Conservation (phyloP, 2,797 vertebrate species). For the Graptemys geographica region DNA sequence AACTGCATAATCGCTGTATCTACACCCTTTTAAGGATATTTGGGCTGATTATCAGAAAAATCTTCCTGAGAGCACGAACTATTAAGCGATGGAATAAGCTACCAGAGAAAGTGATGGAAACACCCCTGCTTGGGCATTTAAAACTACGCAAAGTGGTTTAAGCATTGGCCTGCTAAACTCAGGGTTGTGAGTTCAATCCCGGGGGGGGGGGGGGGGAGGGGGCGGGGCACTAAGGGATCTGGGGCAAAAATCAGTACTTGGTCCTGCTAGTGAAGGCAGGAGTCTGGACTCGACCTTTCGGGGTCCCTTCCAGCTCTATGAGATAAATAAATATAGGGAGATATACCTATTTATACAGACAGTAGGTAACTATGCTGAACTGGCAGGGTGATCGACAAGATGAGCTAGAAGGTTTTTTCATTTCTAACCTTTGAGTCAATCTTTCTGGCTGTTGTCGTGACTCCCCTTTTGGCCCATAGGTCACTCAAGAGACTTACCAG, state of each 20-base stretch:
- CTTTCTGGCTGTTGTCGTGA: not conserved
- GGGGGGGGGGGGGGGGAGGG: too few species aligned
- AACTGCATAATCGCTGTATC: not conserved
- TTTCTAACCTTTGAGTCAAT: not conserved
- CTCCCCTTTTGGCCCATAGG: not conserved
- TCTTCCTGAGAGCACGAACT: not conserved
- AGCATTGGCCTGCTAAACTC: too few species aligned
- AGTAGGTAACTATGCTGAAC: not conserved
- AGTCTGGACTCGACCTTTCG: too few species aligned
- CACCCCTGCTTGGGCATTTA: not conserved
- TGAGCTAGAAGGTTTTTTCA: not conserved
- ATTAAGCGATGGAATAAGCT: not conserved
- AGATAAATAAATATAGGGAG: too few species aligned
- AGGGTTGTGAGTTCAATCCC: too few species aligned
- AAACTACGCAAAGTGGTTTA: not conserved
- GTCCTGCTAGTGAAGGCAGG: too few species aligned
- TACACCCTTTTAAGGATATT: not conserved
- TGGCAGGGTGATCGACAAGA: not conserved
- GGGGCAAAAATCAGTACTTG: too few species aligned
- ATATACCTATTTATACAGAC: too few species aligned
- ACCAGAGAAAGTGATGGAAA: not conserved
- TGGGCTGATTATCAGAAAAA: not conserved
- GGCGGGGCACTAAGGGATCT: too few species aligned
- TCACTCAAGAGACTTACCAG: not conserved
- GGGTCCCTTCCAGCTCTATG: too few species aligned